A percentile compares a stretch with the other conserved stretches of the same genome.
Evolutionary conservation across 1,140 invertebrate species (phyloP).

Genomic region (Aphidius gifuensis): DNA sequence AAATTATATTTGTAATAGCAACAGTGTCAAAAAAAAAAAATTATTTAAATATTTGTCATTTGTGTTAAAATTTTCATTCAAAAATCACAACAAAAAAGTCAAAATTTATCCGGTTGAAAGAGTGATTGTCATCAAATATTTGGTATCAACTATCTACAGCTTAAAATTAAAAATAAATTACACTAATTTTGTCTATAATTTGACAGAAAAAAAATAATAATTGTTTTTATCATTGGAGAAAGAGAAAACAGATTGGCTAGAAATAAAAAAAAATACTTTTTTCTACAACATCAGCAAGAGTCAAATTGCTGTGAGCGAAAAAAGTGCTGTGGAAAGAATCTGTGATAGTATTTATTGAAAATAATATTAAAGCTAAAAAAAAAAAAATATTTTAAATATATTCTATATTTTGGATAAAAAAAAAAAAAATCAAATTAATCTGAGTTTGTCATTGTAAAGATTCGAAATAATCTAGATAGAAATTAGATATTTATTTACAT

Average conservation of each 20-base stretch:
- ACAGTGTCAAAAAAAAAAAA: conserved; percentile 26
- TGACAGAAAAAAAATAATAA: no score
- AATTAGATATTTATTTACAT: conserved; percentile 50
- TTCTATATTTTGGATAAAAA: neutral
- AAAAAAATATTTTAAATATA: conserved; percentile 4
- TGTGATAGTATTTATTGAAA: conserved; percentile 54
- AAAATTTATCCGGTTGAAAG: neutral
- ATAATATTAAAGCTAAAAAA: conserved; percentile 14
- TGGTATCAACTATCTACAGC: neutral
- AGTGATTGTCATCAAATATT: neutral
- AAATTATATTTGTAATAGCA: conserved; percentile 45
- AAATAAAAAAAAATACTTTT: conserved; percentile 9
- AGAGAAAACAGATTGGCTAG: conserved; percentile 6
- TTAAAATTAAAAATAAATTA: neutral
- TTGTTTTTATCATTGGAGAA: conserved; percentile 25
- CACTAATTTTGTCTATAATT: no score
- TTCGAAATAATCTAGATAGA: conserved; percentile 31
- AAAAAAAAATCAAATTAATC: conserved; percentile 12
- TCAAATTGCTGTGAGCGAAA: conserved; percentile 5
- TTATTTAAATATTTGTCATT: conserved; percentile 10
- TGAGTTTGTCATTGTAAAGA: neutral
- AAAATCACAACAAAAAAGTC: neutral
- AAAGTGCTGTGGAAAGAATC: conserved; percentile 42
- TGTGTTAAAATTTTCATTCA: no score
- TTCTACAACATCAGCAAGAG: neutral